Evolutionary conservation across 92 coral and sea anemone species (phyloP).

Genomic region (Phenganax marumi): DNA sequence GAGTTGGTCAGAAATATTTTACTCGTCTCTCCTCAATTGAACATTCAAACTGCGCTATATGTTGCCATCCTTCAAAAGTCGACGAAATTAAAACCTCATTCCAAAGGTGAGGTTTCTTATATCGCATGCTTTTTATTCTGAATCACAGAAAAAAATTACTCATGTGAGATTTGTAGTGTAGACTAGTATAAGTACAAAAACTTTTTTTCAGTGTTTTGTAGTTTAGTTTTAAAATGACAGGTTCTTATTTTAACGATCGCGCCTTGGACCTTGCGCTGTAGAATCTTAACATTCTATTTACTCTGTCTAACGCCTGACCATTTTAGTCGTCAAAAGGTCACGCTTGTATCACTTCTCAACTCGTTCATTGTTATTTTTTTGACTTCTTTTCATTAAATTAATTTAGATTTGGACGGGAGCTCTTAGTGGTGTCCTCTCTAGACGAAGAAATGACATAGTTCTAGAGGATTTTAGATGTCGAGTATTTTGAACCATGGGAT

Average conservation of each 20-base stretch:
- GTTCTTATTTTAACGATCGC: too few relatives aligned
- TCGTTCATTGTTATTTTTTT: background rate
- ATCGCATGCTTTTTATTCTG: background rate
- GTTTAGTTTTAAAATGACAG: too few relatives aligned
- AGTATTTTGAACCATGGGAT: background rate
- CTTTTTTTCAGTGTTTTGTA: too few relatives aligned
- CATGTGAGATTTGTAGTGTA: too few relatives aligned
- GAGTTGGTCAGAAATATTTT: slow-evolving; percentile 74
- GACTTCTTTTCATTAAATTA: background rate
- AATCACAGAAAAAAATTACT: background rate
- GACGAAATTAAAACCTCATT: slow-evolving; percentile 79
- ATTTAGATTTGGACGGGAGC: slow-evolving; percentile 72
- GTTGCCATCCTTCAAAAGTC: slow-evolving; percentile 92
- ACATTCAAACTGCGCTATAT: slow-evolving; percentile 80
- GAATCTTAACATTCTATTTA: too few relatives aligned
- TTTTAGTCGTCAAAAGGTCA: too few relatives aligned
- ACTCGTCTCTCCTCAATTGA: slow-evolving; percentile 74
- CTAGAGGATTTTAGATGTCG: background rate
- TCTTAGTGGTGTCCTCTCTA: slow-evolving; percentile 70
- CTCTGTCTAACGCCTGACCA: too few relatives aligned
- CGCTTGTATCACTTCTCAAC: too few relatives aligned
- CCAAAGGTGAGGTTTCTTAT: slow-evolving; percentile 51
- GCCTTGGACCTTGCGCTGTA: too few relatives aligned
- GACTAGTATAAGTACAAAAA: too few relatives aligned
- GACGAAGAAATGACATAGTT: slow-evolving; percentile 83